phyloP scores from a whole-genome alignment of 2,888 invertebrate species.

The Lypha dubia region DNA sequence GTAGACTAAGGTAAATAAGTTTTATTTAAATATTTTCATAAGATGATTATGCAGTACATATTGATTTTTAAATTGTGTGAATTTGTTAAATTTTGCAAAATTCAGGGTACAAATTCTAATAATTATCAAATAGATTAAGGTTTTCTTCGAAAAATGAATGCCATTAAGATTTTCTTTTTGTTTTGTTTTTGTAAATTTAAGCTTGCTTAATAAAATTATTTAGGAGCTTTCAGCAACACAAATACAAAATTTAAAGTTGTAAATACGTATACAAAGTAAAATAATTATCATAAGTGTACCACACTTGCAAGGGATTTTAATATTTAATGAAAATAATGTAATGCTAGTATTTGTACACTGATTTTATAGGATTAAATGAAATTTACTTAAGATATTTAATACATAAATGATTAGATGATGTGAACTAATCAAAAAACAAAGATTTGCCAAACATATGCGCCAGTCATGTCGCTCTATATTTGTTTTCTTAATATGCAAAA shows the following conservation, averaged over 20 bases:
- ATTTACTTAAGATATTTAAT: no score
- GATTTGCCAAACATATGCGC: no score
- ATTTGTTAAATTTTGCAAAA: constrained; percentile 22
- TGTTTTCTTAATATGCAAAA: no score
- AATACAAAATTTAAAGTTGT: background rate
- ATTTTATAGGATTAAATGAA: no score
- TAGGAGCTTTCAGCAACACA: constrained; percentile 34
- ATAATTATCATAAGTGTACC: background rate
- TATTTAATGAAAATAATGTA: background rate
- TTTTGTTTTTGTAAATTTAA: constrained; percentile 27
- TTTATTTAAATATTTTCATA: constrained; percentile 26
- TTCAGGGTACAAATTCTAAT: constrained; percentile 20
- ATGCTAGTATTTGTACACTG: no score
- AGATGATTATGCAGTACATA: constrained; percentile 2
- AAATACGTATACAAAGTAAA: constrained; percentile 19
- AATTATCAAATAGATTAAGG: constrained; percentile 28
- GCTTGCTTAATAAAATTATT: constrained; percentile 24
- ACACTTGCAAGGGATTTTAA: background rate
- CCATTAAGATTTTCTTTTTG: constrained; percentile 33
- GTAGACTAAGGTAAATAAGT: constrained; percentile 11
- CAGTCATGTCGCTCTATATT: no score
- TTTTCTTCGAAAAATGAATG: constrained; percentile 60
- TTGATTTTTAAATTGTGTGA: constrained; percentile 6
- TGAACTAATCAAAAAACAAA: no score
- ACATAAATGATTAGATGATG: no score